A percentile compares a stretch with the other conserved stretches of the same genome.
phyloP scores from a whole-genome alignment of 2,113 vertebrate species.

The Siniperca knerii region DNA sequence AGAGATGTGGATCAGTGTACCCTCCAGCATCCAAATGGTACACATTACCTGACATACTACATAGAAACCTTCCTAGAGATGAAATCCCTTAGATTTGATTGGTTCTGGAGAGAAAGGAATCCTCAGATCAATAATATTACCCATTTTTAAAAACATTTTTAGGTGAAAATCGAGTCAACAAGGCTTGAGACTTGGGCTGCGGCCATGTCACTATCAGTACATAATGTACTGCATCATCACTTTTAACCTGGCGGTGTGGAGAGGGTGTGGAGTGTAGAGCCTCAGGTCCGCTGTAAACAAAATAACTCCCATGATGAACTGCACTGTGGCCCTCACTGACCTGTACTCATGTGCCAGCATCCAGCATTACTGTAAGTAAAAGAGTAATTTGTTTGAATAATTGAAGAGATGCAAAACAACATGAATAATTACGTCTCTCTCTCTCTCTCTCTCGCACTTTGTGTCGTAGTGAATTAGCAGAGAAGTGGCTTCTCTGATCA shows the following conservation, averaged over 20 bases:
- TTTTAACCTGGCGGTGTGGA: slow-evolving; percentile 7
- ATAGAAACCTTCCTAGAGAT: not conserved
- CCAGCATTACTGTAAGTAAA: slow-evolving; percentile 19
- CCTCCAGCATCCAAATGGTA: not conserved
- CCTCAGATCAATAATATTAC: not conserved
- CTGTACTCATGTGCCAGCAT: slow-evolving; percentile 11
- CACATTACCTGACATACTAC: not conserved
- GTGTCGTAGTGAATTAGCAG: slow-evolving; percentile 72
- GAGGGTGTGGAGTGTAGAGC: slow-evolving; percentile 37
- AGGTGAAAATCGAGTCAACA: slow-evolving; percentile 14
- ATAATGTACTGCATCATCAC: not conserved
- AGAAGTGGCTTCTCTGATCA: slow-evolving; percentile 21
- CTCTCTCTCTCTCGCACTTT: slow-evolving; percentile 47
- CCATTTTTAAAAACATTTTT: not conserved
- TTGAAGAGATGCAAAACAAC: slow-evolving; percentile 79
- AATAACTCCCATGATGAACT: slow-evolving; percentile 38
- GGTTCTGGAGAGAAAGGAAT: not conserved
- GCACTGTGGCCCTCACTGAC: not conserved
- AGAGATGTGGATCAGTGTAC: not conserved
- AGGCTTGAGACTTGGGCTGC: not conserved
- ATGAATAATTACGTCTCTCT: slow-evolving; percentile 76
- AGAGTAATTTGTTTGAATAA: slow-evolving; percentile 70
- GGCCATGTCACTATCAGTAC: not conserved
- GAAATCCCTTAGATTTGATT: not conserved
- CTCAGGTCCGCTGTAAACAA: slow-evolving; percentile 50